Evolutionary conservation across 53 echinoderm and acorn worm species (phyloP), one percentile per base, ranked within the genome.

Genomic region (Patiria pectinifera): DNA sequence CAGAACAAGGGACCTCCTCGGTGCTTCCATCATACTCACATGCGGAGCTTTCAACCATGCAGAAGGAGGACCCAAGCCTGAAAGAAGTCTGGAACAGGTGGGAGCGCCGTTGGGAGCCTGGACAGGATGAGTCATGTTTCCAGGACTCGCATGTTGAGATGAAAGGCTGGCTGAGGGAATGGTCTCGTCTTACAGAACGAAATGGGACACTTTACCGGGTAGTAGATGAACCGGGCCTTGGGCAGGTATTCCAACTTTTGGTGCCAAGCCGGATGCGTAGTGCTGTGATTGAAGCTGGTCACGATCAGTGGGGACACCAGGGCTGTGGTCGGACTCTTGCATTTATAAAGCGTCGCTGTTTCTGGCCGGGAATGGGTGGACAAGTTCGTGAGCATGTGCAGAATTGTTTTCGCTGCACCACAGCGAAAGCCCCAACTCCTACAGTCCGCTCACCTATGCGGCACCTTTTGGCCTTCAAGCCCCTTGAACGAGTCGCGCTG

Each of bases 231-330:
- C 78, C 80, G 15, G 76, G 85, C n/a, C 43, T 76, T 19, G 62
- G 87, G 11, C 43, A 23, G 60, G 21, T 85, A 3, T 48, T 44
- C 11, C 92, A 92, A 48, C 69, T 92, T n/a, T 8, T 92, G 35
- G 92, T 92, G 11, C 92, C 92, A 13, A 69, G 15, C 10, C 62
- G 80, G 15, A 76, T 92, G 6, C 85, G 77, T 6, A 59, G 53
- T 3, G 16, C 62, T 11, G 75, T 92, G 9, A 49, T 91, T 6
- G 91, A 83, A 63, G 48, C 66, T 21, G 49, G 26, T 48, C 91
- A 91, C 48, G 91, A 91, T n/a, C 69, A 83, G 49, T 91, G 84
- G 91, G 76, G 91, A 19, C 91, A 91, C 23, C 91, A 84, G 84
- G 91, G 91, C 21, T 7, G 3, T 49, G 23, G 9, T 12, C 22